Base-by-base conservation (phyloP, 2,888 invertebrate species). In the Troides helena region DNA sequence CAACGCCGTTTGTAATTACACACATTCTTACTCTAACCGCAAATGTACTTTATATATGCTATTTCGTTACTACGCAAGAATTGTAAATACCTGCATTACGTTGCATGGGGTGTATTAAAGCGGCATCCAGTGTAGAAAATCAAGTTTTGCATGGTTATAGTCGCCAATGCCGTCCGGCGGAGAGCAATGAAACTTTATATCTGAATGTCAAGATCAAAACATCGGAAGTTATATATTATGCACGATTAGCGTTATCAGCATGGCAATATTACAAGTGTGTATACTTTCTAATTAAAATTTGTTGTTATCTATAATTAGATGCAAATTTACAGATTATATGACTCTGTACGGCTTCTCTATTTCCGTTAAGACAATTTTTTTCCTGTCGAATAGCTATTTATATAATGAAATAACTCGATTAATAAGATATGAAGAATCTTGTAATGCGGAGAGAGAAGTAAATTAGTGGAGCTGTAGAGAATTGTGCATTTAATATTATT, bases 91-190 rank as follows among this genome's bases (percentile, higher is more conserved):
- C 39, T 18, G 46, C 23, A 21, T 62, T 30, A 62, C 39, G 18
- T 23, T 62, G 10, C 18, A 17, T 23, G 46, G 23, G 6, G 18
- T 39, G 43, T 18, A 62, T 62, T 46, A 39, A 46, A 46, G 30
- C 68, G 21, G 56, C 68, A 69, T 64, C 53, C 64, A 60, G 39
- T 25, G 12, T 56, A 50, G 64, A 43, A 60, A 68, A 68, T 64
- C 64, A 53, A 65, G 68, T 65, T 56, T 25, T 43, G 39, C 68
- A 43, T 53, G 39, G 36, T 56, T 21, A 36, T 53, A 67, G 53
- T 67, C 6, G 36, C 30, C 43, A 30, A 30, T 30, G 30, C 60
- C 36, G 10, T 25, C 60, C 18, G 8, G 3, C 57, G 57, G 21
- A 23, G 53, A 39, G 58, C 64, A 64, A 68, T 60, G 64, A 59